Conservation (phyloP, 35 echinoderm and acorn worm species). For the Stichopus chloronotus region DNA sequence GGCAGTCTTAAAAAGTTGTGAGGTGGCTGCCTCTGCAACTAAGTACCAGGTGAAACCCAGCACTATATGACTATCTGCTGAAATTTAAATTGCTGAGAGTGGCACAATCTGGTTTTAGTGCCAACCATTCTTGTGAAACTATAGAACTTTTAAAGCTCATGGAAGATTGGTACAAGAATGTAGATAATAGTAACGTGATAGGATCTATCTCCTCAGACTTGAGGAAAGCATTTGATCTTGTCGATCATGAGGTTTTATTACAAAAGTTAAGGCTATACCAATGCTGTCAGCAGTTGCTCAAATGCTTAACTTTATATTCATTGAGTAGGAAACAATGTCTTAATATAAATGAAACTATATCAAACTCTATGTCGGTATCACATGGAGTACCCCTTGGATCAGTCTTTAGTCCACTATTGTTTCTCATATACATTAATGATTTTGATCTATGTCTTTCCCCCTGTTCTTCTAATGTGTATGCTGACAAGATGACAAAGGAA, state of each 20-base stretch:
- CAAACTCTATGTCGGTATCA: background rate
- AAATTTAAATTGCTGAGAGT: conserved; percentile 2
- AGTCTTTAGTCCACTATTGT: background rate
- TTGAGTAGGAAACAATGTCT: background rate
- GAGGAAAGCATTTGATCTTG: background rate
- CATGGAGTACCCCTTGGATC: background rate
- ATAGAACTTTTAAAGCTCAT: background rate
- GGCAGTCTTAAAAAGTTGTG: too few relatives aligned
- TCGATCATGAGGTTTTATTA: background rate
- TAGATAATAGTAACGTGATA: background rate
- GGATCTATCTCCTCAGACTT: background rate
- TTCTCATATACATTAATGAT: conserved; percentile 1
- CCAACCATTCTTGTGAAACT: conserved; percentile 2
- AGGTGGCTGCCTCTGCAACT: too few relatives aligned
- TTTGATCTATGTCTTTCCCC: background rate
- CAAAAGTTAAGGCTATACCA: conserved; percentile 13
- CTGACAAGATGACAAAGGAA: background rate
- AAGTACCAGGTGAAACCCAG: too few relatives aligned
- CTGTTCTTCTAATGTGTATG: background rate
- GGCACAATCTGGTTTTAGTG: background rate
- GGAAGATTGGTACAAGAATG: background rate
- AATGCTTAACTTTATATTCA: background rate
- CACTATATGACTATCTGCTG: background rate
- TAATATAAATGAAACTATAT: background rate
- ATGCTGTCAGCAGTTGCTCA: background rate